Conservation (phyloP, 2,888 invertebrate genomes). For the Agapostemon virescens region DNA sequence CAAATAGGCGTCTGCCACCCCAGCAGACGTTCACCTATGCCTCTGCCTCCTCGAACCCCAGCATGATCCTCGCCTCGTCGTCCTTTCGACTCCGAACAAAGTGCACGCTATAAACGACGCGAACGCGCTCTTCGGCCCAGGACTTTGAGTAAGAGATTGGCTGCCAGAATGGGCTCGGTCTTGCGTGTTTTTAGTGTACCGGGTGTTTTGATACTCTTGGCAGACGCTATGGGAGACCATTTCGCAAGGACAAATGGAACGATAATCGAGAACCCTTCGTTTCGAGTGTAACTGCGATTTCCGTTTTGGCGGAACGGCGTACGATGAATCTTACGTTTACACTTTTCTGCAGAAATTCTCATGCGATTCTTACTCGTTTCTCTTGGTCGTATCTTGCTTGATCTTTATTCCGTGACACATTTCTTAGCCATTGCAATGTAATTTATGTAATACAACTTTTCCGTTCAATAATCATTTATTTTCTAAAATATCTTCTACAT, state of each 20-base stretch:
- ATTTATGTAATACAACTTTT: too few relatives aligned
- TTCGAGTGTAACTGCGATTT: neutral
- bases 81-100: slow-evolving; percentile 53
- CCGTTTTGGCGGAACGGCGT: neutral
- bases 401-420: neutral
- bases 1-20: slow-evolving; percentile 68
- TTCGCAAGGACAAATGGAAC: neutral
- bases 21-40: slow-evolving; percentile 61
- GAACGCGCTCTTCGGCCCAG: slow-evolving; percentile 13
- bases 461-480: too few relatives aligned
- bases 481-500: too few relatives aligned
- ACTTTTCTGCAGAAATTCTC: neutral
- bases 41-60: slow-evolving; percentile 50
- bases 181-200: neutral
- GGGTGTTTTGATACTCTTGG: neutral
- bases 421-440: too few relatives aligned
- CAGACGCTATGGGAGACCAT: neutral
- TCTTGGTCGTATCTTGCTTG: neutral
- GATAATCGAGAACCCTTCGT: neutral
- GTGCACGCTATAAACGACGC: slow-evolving; percentile 36
- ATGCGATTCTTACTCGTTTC: neutral
- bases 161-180: slow-evolving; percentile 4
- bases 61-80: slow-evolving; percentile 46
- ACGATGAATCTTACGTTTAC: neutral
- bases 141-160: slow-evolving; percentile 9